Conservation (phyloP, 2,888 invertebrate genomes). For the Lepetodrilus schrolli region DNA sequence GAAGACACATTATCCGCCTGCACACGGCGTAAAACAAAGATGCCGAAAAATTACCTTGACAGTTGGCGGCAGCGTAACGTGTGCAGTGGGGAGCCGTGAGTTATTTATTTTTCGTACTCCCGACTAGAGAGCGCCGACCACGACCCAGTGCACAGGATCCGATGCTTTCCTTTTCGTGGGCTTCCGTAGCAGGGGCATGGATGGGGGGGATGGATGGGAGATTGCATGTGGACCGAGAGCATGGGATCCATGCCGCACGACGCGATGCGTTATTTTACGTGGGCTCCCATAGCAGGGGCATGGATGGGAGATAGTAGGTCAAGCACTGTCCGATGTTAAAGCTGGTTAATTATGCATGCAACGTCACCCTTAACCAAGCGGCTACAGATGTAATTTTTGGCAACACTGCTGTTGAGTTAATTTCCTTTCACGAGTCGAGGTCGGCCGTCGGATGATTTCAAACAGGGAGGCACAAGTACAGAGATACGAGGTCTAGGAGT, state of each 20-base stretch:
- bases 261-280: no score
- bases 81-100: not conserved
- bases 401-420: not conserved
- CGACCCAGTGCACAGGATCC: no score
- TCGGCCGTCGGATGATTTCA: not conserved
- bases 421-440: not conserved
- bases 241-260: no score
- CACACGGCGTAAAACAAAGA: slow-evolving; percentile 16
- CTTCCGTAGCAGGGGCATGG: no score
- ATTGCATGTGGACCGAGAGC: no score
- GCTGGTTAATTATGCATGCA: slow-evolving; percentile 13
- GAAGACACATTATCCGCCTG: not conserved
- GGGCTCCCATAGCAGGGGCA: no score
- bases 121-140: no score
- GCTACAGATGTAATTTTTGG: slow-evolving; percentile 25
- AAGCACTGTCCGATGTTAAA: no score
- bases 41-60: not conserved
- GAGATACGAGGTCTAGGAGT: not conserved
- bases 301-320: no score
- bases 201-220: no score
- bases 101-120: slow-evolving; percentile 22
- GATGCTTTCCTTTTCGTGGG: no score
- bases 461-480: not conserved
- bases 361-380: not conserved
- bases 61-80: not conserved